Evolutionary conservation across 2,888 invertebrate species (phyloP).

Genomic region (Thereva nobilitata): DNA sequence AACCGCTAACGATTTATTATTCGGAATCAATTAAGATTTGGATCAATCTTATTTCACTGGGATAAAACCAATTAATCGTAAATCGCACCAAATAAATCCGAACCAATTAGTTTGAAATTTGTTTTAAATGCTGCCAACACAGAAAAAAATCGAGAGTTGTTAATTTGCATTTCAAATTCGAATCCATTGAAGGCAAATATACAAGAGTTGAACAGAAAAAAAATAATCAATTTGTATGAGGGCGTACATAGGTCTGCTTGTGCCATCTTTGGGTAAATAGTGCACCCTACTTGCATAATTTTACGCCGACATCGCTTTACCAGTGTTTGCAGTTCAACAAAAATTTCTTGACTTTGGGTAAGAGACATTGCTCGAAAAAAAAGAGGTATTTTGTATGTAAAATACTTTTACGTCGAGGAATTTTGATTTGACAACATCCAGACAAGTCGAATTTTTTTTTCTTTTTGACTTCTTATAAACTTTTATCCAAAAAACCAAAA

Average conservation of each 20-base stretch:
- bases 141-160: too few relatives aligned
- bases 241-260: constrained; percentile 15
- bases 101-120: too few relatives aligned
- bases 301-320: constrained; percentile 9
- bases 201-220: background rate
- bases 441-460: constrained; percentile 6
- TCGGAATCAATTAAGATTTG: too few relatives aligned
- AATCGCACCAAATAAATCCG: too few relatives aligned
- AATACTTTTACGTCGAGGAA: constrained; percentile 18
- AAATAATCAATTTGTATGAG: constrained; percentile 5
- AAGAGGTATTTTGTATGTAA: constrained; percentile 8
- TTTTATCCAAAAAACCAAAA: constrained; percentile 20
- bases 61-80: too few relatives aligned
- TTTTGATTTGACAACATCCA: constrained; percentile 7
- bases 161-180: too few relatives aligned
- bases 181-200: too few relatives aligned
- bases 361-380: background rate
- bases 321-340: constrained; percentile 11
- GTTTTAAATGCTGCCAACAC: too few relatives aligned
- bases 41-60: too few relatives aligned
- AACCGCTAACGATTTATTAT: too few relatives aligned
- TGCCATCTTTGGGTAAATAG: constrained; percentile 58
- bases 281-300: constrained; percentile 58
- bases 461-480: background rate
- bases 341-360: background rate